Evolutionary conservation across 2,888 invertebrate species (phyloP).

Genomic region (Pyrochroa serraticornis): DNA sequence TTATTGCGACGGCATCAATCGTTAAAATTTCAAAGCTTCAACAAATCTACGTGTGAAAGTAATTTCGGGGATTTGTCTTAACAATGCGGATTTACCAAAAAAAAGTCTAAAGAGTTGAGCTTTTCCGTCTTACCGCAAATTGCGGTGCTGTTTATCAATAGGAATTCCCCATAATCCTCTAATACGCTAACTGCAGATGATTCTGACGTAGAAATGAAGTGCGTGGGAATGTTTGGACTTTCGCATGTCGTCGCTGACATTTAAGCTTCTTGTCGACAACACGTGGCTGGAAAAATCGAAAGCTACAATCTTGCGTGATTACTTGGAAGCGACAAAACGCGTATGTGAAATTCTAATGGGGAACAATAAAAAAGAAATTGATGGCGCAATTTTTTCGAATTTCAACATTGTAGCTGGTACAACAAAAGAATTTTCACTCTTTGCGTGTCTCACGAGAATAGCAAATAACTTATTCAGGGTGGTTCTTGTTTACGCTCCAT

Average conservation of each 20-base stretch:
- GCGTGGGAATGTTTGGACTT: slow-evolving; percentile 46
- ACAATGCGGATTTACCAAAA: too few species aligned
- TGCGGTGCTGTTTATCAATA: background rate
- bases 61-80: too few species aligned
- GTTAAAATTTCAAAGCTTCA: slow-evolving; percentile 35
- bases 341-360: background rate
- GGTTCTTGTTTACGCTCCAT: too few species aligned
- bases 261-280: slow-evolving; percentile 40
- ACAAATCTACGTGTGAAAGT: background rate
- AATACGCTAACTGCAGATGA: slow-evolving; percentile 7
- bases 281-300: slow-evolving; percentile 39
- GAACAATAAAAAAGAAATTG: too few species aligned
- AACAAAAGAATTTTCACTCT: too few species aligned
- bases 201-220: slow-evolving; percentile 30
- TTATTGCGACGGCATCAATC: slow-evolving; percentile 35
- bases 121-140: background rate
- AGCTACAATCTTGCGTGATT: slow-evolving; percentile 7
- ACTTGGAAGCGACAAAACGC: background rate
- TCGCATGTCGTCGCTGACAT: slow-evolving; percentile 36
- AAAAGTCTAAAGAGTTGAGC: background rate
- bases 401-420: too few species aligned
- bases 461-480: too few species aligned
- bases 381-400: too few species aligned
- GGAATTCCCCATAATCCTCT: too few species aligned
- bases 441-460: too few species aligned